Evolutionary conservation across 2,888 invertebrate species (phyloP).

Genomic region (Cordilura impudica): DNA sequence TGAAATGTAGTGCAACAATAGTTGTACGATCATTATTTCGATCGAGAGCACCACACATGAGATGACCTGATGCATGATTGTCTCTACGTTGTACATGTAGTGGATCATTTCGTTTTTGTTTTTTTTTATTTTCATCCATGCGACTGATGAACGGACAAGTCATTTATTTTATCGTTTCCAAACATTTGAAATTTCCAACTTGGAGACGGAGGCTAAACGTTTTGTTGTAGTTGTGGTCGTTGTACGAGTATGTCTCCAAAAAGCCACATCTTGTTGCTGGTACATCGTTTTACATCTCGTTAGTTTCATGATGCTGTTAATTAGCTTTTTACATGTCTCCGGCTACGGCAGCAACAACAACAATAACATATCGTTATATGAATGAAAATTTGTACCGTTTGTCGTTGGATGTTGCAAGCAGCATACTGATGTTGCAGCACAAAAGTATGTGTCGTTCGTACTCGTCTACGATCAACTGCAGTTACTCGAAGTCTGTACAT

Average conservation of each 20-base stretch:
- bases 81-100: not conserved
- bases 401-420: constrained; percentile 44
- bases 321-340: constrained; percentile 64
- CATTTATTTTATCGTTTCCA: not conserved
- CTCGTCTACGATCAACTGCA: constrained; percentile 19
- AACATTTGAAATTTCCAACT: constrained; percentile 25
- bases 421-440: not conserved
- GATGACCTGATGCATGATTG: constrained; percentile 45
- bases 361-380: constrained; percentile 13
- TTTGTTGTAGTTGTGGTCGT: not conserved
- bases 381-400: constrained; percentile 59
- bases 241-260: constrained; percentile 32
- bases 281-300: constrained; percentile 59
- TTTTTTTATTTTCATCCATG: constrained; percentile 2
- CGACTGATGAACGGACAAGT: not conserved
- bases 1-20: constrained; percentile 32
- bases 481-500: constrained; percentile 19
- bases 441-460: not conserved
- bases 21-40: constrained; percentile 39
- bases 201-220: not conserved
- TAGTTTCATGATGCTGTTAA: constrained; percentile 64
- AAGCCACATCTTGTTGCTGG: constrained; percentile 34
- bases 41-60: constrained; percentile 60
- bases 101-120: not conserved
- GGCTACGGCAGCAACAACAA: constrained; percentile 34